phyloP scores from a whole-genome alignment of 1,140 invertebrate genomes.

The Batillaria attramentaria region DNA sequence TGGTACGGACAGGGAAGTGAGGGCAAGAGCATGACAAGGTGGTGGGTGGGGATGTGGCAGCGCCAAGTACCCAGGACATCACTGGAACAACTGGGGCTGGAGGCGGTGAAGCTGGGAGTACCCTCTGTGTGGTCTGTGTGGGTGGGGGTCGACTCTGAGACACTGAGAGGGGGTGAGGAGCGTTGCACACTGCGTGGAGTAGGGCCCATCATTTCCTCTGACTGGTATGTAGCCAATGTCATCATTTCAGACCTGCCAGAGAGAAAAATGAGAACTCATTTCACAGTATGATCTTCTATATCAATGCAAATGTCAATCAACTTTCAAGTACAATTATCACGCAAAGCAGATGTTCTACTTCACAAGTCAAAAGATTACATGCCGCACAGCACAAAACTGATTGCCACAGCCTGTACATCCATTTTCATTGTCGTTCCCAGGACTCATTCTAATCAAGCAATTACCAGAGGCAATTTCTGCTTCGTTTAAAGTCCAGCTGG shows the following conservation, averaged over 20 bases:
- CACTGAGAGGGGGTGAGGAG: constrained; percentile 88
- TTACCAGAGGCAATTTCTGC: too few relatives aligned
- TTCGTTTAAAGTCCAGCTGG: too few relatives aligned
- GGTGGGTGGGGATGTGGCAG: background rate
- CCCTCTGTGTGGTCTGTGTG: constrained; percentile 89
- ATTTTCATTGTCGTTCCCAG: too few relatives aligned
- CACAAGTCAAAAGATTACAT: too few relatives aligned
- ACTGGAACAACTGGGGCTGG: constrained; percentile 77
- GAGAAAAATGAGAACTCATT: background rate
- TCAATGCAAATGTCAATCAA: too few relatives aligned
- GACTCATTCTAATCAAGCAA: too few relatives aligned
- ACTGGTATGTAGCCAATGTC: constrained; percentile 35
- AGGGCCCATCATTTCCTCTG: constrained; percentile 29
- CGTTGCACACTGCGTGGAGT: constrained; percentile 63
- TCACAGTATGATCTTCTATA: background rate
- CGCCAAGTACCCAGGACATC: constrained; percentile 66
- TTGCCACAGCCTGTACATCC: too few relatives aligned
- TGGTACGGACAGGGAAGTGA: background rate
- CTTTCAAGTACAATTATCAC: too few relatives aligned
- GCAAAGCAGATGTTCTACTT: too few relatives aligned
- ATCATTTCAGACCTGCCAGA: constrained; percentile 43
- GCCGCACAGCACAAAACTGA: too few relatives aligned
- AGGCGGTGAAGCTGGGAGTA: constrained; percentile 96
- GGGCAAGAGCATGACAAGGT: background rate
- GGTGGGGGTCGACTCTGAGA: constrained; percentile 92